phyloP scores from a whole-genome alignment of 1,140 invertebrate species.

The Elymnias hypermnestra region DNA sequence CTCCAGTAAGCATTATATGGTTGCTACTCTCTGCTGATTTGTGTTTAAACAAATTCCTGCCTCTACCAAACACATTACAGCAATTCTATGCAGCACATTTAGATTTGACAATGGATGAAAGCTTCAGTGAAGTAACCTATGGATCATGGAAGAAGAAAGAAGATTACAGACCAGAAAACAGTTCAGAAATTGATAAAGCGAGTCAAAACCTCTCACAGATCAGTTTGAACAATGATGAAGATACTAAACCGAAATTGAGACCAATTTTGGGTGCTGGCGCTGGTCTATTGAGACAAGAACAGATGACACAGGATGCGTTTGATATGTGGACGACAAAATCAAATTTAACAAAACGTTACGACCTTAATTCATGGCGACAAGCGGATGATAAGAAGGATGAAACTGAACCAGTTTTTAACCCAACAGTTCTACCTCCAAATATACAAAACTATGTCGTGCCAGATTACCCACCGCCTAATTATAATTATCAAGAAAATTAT shows the following conservation, averaged over 20 bases:
- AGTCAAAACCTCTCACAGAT: slow-evolving; percentile 48
- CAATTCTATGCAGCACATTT: slow-evolving; percentile 65
- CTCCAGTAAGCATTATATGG: slow-evolving; percentile 59
- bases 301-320: slow-evolving; percentile 45
- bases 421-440: slow-evolving; percentile 43
- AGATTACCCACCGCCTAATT: slow-evolving; percentile 47
- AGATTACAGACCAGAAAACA: slow-evolving; percentile 27
- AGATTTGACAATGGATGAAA: slow-evolving; percentile 52
- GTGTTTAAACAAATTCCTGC: slow-evolving; percentile 66
- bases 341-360: slow-evolving; percentile 52
- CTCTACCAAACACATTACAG: slow-evolving; percentile 57
- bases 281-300: slow-evolving; percentile 50
- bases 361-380: slow-evolving; percentile 62
- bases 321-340: slow-evolving; percentile 51
- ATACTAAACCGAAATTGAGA: slow-evolving; percentile 55
- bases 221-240: slow-evolving; percentile 48
- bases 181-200: slow-evolving; percentile 35
- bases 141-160: slow-evolving; percentile 65
- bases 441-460: slow-evolving; percentile 31
- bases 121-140: slow-evolving; percentile 60
- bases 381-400: slow-evolving; percentile 47
- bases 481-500: slow-evolving; percentile 46
- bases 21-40: slow-evolving; percentile 56
- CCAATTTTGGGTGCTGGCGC: slow-evolving; percentile 65
- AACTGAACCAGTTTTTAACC: slow-evolving; percentile 43